Conservation (phyloP, 1,140 invertebrate genomes). For the Drosophila auraria region DNA sequence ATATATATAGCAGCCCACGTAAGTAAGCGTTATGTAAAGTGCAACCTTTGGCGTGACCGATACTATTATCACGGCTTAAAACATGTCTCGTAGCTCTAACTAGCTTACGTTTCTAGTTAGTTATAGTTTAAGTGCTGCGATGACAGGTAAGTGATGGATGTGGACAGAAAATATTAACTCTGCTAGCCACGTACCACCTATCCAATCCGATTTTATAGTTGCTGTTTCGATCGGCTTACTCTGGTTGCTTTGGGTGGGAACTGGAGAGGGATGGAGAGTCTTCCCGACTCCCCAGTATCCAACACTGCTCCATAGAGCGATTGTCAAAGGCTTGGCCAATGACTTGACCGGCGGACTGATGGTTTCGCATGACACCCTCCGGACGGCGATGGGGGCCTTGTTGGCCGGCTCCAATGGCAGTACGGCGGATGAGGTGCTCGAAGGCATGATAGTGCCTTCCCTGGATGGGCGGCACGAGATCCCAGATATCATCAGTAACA, state of each 20-base stretch:
- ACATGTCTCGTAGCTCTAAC: not conserved
- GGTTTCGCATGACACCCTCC: not conserved
- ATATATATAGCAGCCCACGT: too few relatives aligned
- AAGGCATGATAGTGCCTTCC: not conserved
- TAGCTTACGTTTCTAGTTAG: not conserved
- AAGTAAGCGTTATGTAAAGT: not conserved
- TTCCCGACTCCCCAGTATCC: not conserved
- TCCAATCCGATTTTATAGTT: not conserved
- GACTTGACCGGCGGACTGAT: not conserved
- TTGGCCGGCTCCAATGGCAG: constrained; percentile 5
- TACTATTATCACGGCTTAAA: constrained; percentile 15
- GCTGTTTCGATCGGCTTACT: constrained; percentile 2
- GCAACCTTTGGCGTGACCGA: constrained; percentile 16
- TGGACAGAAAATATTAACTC: not conserved
- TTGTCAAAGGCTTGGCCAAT: not conserved
- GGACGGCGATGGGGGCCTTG: not conserved
- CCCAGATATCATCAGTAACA: too few relatives aligned
- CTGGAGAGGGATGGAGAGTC: not conserved
- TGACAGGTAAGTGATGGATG: constrained; percentile 18
- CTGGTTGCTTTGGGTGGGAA: not conserved
- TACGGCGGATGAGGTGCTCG: constrained; percentile 9
- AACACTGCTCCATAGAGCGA: not conserved
- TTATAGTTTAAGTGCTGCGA: constrained; percentile 7
- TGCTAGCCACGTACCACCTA: not conserved
- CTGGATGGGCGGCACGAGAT: too few relatives aligned